A percentile compares a stretch with the other conserved stretches of the same genome.
These are phyloP conservation scores for Zootoca vivipara DNA, from an alignment of 2,113 vertebrate species.

Conservation along the genomic window DNA sequence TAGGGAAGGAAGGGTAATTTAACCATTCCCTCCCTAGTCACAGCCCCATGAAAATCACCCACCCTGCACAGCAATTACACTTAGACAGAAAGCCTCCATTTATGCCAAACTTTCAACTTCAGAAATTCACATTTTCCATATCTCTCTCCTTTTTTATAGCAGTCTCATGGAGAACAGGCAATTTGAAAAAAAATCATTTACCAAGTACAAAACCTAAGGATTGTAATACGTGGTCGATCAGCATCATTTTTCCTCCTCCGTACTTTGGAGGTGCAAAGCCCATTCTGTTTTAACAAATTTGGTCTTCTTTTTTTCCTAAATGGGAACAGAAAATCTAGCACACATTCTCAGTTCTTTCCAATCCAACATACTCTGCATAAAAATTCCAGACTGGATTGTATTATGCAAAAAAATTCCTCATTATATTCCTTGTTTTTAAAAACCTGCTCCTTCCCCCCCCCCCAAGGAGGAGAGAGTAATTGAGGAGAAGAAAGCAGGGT, in stretches of 20 bases:
- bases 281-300: neutral
- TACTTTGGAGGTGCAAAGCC: neutral
- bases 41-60: no score
- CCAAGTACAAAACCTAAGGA: neutral
- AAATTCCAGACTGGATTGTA: neutral
- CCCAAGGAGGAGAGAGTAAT: neutral
- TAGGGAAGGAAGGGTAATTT: no score
- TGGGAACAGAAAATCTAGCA: neutral
- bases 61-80: no score
- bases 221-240: neutral
- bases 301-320: neutral
- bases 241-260: neutral
- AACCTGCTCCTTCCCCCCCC: neutral
- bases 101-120: neutral
- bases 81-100: neutral
- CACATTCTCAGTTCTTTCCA: neutral
- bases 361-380: neutral
- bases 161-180: neutral
- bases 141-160: neutral
- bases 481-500: neutral
- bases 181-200: neutral
- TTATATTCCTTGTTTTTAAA: slow-evolving; percentile 12
- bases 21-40: no score
- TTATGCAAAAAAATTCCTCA: neutral
- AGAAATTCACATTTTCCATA: neutral